These are phyloP conservation scores for Ascaphus truei DNA, from an alignment of 2,113 vertebrate genomes.

Conservation along the genomic window DNA sequence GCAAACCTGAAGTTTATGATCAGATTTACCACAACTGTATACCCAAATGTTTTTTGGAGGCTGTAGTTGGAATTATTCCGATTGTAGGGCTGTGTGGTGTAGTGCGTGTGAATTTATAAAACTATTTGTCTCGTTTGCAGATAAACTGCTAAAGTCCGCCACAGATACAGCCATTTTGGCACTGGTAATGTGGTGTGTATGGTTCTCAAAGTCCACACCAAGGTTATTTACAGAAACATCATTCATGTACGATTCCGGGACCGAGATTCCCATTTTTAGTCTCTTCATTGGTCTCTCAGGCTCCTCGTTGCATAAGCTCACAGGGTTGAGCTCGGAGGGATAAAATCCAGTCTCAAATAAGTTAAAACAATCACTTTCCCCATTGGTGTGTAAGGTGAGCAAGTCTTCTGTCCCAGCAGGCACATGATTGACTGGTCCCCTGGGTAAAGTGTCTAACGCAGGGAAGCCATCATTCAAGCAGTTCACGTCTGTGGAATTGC, in stretches of 20 bases:
- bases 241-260: constrained; percentile 83
- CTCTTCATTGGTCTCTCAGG: constrained; percentile 87
- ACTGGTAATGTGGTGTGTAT: constrained; percentile 85
- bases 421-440: constrained; percentile 80
- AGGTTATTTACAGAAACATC: constrained; percentile 90
- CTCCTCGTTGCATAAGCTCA: constrained; percentile 83
- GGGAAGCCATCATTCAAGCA: constrained; percentile 86
- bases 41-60: constrained; percentile 39
- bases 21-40: constrained; percentile 61
- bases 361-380: constrained; percentile 89
- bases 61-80: constrained; percentile 71
- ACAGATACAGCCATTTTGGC: constrained; percentile 96
- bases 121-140: constrained; percentile 80
- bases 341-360: constrained; percentile 96
- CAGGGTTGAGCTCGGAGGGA: constrained; percentile 81
- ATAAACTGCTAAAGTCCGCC: constrained; percentile 90
- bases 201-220: constrained; percentile 86
- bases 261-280: constrained; percentile 87
- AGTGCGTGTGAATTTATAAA: constrained; percentile 83
- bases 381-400: constrained; percentile 78
- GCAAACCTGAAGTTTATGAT: constrained; percentile 71
- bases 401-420: constrained; percentile 79
- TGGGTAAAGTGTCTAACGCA: constrained; percentile 79
- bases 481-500: constrained; percentile 74
- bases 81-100: constrained; percentile 90